Evolutionary conservation across 2,797 vertebrate genomes (phyloP), one percentile per base, ranked within the genome.

Genomic region (Anas flavirostris): DNA sequence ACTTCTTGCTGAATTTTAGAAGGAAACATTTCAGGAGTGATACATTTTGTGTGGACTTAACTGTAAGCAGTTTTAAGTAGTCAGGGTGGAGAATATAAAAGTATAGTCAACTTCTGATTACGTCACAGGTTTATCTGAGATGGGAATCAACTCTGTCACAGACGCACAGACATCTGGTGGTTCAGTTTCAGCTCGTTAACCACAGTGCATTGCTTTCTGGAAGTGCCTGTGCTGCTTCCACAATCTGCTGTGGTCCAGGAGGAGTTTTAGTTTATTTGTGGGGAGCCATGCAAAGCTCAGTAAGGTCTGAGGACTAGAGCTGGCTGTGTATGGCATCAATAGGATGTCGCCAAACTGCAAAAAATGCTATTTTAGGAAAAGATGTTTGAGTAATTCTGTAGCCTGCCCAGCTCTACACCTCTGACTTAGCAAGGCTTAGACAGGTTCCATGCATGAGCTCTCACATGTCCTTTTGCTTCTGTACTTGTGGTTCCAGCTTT

Each of bases 381-480:
- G 18, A n/a, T 6, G 1, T 60, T 35, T 77, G 19, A 28, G 44
- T 1, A 2, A 4, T 74, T 74, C 23, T 68, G 11, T 53, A 46
- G 69, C 4, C 16, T 50, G 11, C 39, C 81, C 23, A 60, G 52
- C 23, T 80, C 10, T 3, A 14, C 46, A 58, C 33, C 12, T 88
- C 5, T 66, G 60, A 10, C 35, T 63, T 67, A 58, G 28, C 53
- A 66, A 64, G 26, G 17, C 15, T 58, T 76, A 9, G 4, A 70
- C 8, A 10, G 22, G 7, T 10, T 76, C 7, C 0, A 0, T 21
- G 31, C 12, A 8, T 21, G 37, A 10, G 7, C 8, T 52, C 11
- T 67, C 66, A 17, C 0, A 0, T 46, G 10, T 76, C 59, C 2
- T 1, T 59, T 79, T 2, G 1, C 9, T 33, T 18, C 73, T 23